Percentiles rank a stretch among this genome's conserved stretches.
Evolutionary conservation across 1,140 invertebrate species (phyloP).

Genomic region (Arctopsyche grandis): DNA sequence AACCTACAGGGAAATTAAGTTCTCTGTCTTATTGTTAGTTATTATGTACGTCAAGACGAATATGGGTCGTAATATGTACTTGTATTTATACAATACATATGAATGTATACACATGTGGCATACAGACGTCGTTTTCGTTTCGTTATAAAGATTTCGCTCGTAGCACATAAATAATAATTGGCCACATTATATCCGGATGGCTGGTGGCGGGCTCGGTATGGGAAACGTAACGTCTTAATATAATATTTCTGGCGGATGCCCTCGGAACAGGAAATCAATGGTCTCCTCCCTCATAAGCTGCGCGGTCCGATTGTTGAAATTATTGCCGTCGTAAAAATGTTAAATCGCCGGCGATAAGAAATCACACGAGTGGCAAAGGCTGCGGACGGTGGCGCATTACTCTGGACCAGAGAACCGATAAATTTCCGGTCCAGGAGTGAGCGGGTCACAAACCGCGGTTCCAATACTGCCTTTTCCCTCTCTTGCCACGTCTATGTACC

Average conservation of each 20-base stretch:
- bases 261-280: constrained; percentile 13
- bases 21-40: background rate
- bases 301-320: constrained; percentile 47
- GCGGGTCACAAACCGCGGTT: background rate
- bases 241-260: background rate
- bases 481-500: background rate
- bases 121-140: too few relatives aligned
- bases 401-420: constrained; percentile 35
- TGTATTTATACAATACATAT: too few relatives aligned
- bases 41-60: too few relatives aligned
- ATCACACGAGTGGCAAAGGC: constrained; percentile 40
- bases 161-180: too few relatives aligned
- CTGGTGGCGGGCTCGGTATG: too few relatives aligned
- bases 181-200: too few relatives aligned
- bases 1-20: constrained; percentile 5
- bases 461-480: background rate
- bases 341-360: constrained; percentile 45
- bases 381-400: constrained; percentile 33
- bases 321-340: constrained; percentile 49
- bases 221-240: background rate
- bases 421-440: constrained; percentile 2
- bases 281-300: background rate
- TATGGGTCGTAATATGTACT: too few relatives aligned
- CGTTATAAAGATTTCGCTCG: too few relatives aligned
- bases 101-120: too few relatives aligned